Evolutionary conservation across 2,113 vertebrate genomes (phyloP), one percentile per base, ranked within the genome.

Genomic region (Saimiri boliviensis): DNA sequence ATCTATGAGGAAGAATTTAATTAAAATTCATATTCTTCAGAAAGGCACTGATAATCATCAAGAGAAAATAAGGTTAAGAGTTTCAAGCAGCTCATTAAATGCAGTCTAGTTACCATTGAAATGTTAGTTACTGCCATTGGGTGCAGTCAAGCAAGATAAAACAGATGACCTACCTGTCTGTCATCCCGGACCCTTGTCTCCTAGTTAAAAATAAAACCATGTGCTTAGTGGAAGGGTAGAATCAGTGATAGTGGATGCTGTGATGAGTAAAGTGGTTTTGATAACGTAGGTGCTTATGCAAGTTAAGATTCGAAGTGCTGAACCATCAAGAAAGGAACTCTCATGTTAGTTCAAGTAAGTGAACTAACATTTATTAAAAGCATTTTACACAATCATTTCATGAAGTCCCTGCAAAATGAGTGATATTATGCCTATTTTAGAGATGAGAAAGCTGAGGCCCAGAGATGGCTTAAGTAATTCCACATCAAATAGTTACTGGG

Each of bases 11-110:
- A 95, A 56, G 68, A 35, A 45, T 95, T 89, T 79, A 68, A 83
- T 89, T 82, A 66, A 91, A 81, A 90, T 54, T 37, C 45, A 86
- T 71, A 25, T 83, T 94, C 14, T 79, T 93, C 58, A 91, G 49
- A 63, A 84, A 84, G 40, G 16, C n/a, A 71, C 58, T 74, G n/a
- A 70, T 68, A 68, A 87, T 47, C 71, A 94, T n/a, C 25, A 71
- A 74, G 6, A 37, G 40, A 27, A 71, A 93, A 90, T 37, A 95
- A 94, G 1, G 74, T 85, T 81, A 77, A 79, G 11, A 56, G 37
- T 93, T 95, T 71, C 45, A 90, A 94, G 54, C 12, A 84, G 56
- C 88, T 79, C 83, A 77, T 71, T 87, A 90, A 77, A 58, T 76
- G 20, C 16, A 58, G 10, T 66, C 45, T 91, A 76, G 66, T 56